A percentile compares a stretch with the other conserved stretches of the same genome.
phyloP scores from a whole-genome alignment of 2,113 vertebrate genomes.

The Cacatua alba region DNA sequence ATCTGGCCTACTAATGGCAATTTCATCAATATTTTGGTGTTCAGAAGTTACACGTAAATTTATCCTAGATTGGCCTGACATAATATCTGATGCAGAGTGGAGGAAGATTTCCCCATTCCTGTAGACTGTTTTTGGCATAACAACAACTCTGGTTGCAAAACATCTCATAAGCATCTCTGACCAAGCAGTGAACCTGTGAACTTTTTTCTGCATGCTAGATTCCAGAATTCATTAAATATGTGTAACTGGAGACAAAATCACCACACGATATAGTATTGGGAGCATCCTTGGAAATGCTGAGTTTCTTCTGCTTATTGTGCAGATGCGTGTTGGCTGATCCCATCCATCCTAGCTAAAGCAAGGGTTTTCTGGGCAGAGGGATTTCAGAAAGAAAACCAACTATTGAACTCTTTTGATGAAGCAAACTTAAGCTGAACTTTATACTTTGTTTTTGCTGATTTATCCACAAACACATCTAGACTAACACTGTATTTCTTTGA shows the following conservation, averaged over 20 bases:
- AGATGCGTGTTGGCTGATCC: background rate
- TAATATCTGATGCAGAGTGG: background rate
- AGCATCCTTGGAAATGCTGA: constrained; percentile 24
- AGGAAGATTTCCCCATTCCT: background rate
- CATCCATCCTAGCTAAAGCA: background rate
- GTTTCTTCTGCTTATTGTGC: background rate
- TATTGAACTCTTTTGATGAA: background rate
- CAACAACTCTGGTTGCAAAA: background rate
- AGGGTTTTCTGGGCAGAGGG: background rate
- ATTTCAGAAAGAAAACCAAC: background rate
- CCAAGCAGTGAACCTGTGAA: constrained; percentile 27
- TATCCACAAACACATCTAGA: background rate
- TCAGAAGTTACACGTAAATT: background rate
- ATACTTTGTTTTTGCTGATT: background rate
- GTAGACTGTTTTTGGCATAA: background rate
- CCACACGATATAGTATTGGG: background rate
- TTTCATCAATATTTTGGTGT: background rate
- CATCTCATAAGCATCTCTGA: constrained; percentile 5
- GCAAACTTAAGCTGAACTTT: background rate
- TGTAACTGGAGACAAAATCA: constrained; percentile 10
- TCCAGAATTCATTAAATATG: constrained; percentile 31
- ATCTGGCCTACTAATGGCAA: background rate
- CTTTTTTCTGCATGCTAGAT: background rate
- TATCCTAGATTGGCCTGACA: background rate
- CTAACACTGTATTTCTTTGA: background rate